phyloP scores from a whole-genome alignment of 2,888 invertebrate species.

The Drosophila siamana region DNA sequence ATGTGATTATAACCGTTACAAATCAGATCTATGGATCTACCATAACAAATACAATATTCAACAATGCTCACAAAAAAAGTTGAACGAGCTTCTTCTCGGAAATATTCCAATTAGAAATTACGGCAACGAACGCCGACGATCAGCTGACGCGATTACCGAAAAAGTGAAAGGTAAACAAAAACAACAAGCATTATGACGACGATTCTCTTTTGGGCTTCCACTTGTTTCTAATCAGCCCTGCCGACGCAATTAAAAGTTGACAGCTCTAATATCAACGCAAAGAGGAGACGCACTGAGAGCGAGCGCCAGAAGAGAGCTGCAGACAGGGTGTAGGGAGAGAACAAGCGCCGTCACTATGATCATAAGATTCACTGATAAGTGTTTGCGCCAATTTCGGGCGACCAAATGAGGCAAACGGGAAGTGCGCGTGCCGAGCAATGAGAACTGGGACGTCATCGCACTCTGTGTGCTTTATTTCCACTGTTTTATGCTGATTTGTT shows the following conservation, averaged over 20 bases:
- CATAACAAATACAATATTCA: background rate
- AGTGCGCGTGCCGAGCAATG: conserved; percentile 60
- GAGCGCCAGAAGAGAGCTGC: background rate
- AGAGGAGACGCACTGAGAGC: background rate
- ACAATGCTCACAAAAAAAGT: background rate
- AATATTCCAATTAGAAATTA: conserved; percentile 30
- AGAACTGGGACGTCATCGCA: conserved; percentile 55
- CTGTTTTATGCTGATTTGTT: conserved; percentile 35
- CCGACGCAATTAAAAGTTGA: conserved; percentile 20
- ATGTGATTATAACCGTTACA: conserved; percentile 15
- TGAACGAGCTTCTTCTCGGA: conserved; percentile 6
- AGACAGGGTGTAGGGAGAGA: conserved; percentile 11
- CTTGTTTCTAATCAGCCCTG: conserved; percentile 51
- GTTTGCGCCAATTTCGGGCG: conserved; percentile 11
- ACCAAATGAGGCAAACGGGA: conserved; percentile 12
- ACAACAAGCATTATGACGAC: conserved; percentile 24
- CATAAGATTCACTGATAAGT: conserved; percentile 37
- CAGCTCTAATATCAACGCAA: conserved; percentile 32
- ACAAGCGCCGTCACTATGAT: conserved; percentile 33
- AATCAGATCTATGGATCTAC: conserved; percentile 7
- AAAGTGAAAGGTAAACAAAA: conserved; percentile 65
- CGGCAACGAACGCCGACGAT: conserved; percentile 20
- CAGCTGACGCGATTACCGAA: conserved; percentile 54
- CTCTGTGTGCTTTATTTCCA: background rate
- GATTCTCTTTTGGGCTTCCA: conserved; percentile 31